Percentiles rank a stretch among this genome's conserved stretches.
Conservation (phyloP, 2,113 vertebrate species). For the Oreochromis spilurus region DNA sequence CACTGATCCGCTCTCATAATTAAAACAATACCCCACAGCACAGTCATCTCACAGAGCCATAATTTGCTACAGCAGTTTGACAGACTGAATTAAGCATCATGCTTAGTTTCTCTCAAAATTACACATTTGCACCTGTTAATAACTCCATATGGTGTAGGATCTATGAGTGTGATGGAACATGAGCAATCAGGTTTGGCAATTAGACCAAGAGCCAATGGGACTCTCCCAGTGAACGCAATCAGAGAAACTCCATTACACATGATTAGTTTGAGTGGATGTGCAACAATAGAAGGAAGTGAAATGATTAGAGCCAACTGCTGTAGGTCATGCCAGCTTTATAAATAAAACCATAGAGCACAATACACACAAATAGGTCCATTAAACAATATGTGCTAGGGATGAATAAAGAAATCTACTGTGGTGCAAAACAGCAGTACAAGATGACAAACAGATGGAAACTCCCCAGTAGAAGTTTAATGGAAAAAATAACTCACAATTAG, state of each 20-base stretch:
- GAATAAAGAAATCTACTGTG: not conserved
- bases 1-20: slow-evolving; percentile 17
- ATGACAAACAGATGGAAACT: not conserved
- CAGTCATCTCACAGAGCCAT: slow-evolving; percentile 3
- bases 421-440: not conserved
- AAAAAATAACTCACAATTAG: not conserved
- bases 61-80: not conserved
- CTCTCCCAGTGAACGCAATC: slow-evolving; percentile 10
- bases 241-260: slow-evolving; percentile 21
- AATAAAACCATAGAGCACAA: not conserved
- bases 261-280: slow-evolving; percentile 4
- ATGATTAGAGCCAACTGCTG: not conserved
- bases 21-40: slow-evolving; percentile 16
- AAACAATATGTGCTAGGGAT: not conserved
- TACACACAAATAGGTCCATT: not conserved
- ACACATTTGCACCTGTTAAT: not conserved
- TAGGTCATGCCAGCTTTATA: not conserved
- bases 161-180: not conserved
- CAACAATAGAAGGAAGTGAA: not conserved
- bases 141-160: not conserved
- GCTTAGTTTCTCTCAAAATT: not conserved
- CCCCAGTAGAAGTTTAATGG: not conserved
- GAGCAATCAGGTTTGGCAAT: slow-evolving; percentile 40
- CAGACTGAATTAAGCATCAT: not conserved
- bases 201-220: slow-evolving; percentile 12